Evolutionary conservation across 2,113 vertebrate species (phyloP).

Genomic region (Mustelus asterias): DNA sequence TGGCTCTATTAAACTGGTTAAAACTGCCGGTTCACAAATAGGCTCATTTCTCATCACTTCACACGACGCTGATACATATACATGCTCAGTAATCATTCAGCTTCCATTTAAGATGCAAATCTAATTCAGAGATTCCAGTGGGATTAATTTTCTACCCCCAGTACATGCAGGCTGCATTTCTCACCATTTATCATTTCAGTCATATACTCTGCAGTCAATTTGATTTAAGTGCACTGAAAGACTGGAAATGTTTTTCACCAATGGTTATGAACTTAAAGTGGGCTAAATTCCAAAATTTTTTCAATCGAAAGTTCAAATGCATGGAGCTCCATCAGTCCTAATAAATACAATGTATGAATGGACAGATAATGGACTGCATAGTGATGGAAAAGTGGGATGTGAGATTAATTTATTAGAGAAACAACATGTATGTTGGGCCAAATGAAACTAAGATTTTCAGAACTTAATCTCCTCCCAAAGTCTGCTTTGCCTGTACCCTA

Average conservation of each 20-base stretch:
- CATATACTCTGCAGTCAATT: background rate
- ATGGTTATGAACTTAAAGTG: background rate
- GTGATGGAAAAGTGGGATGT: too few relatives aligned
- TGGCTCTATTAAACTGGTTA: background rate
- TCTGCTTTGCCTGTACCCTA: too few relatives aligned
- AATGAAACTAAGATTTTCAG: too few relatives aligned
- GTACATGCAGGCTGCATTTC: background rate
- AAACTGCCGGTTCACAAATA: background rate
- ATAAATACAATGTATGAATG: background rate
- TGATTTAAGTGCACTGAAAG: background rate
- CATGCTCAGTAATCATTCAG: background rate
- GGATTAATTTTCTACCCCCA: slow-evolving; percentile 1
- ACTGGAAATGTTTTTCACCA: background rate
- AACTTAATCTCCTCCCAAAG: too few relatives aligned
- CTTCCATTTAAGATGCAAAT: background rate
- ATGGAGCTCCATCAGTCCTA: background rate
- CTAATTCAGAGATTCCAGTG: slow-evolving; percentile 20
- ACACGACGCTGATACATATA: background rate
- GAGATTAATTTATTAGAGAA: too few relatives aligned
- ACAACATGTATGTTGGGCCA: too few relatives aligned
- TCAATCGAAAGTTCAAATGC: background rate
- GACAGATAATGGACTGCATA: background rate
- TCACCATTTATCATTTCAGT: slow-evolving; percentile 28
- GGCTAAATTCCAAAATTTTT: slow-evolving; percentile 6
- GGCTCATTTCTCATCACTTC: background rate